Base-by-base conservation (phyloP, 2,888 invertebrate genomes). In the Caenorhabditis drosophilae region DNA sequence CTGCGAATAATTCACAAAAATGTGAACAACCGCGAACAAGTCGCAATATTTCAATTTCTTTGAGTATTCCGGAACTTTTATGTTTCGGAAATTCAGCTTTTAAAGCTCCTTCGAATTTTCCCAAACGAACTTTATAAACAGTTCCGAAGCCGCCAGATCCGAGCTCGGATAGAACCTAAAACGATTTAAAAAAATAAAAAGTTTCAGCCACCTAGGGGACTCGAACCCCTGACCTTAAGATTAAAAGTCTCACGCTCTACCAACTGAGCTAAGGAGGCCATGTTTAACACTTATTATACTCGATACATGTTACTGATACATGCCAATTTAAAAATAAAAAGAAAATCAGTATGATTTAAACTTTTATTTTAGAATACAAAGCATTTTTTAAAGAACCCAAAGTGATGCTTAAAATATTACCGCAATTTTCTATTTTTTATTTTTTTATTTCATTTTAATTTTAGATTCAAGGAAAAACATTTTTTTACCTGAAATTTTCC, bases 211-310 rank as follows among this genome's bases (percentile, higher is more conserved):
- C 72, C 63, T 70, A 69, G 60, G 72, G 72, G 72, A 59, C 69
- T 72, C 72, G 69, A 72, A 67, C 72, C 72, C 72, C 58, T 70
- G 70, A 67, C 72, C 64, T 72, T 74, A 60, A 73, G 73, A 73
- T 73, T 73, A 73, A 73, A 71, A 73, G 73, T 73, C 73, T 73
- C 63, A 75, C 75, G 75, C 73, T 75, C 75, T 75, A 75, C 75
- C 73, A 75, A 73, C 73, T 73, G 75, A 75, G 75, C 75, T 75
- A 75, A 70, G 64, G 74, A 69, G 72, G 72, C 72, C 48, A 26
- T n/a, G n/a, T n/a, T n/a, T n/a, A n/a, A n/a, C n/a, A n/a, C n/a
- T n/a, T n/a, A n/a, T n/a, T n/a, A n/a, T n/a, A n/a, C n/a, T n/a
- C n/a, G n/a, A n/a, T n/a, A n/a, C n/a, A n/a, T n/a, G n/a, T n/a